phyloP scores from a whole-genome alignment of 2,113 vertebrate species.

The Genyomyrus donnyi region DNA sequence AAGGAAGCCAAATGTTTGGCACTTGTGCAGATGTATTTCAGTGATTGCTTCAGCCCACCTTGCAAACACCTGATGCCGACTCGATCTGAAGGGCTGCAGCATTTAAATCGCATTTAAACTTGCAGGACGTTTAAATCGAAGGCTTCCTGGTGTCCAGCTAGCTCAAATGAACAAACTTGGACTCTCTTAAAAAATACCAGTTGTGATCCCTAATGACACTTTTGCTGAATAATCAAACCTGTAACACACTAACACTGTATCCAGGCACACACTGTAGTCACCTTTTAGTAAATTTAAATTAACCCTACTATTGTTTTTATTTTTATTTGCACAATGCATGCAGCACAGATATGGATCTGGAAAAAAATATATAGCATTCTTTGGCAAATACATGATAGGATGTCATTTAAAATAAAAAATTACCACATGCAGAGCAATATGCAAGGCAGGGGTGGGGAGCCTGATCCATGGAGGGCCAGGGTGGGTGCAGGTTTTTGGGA shows the following conservation, averaged over 20 bases:
- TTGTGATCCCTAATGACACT: neutral
- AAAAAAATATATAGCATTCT: neutral
- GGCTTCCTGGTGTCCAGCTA: neutral
- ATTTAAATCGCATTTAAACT: too few relatives aligned
- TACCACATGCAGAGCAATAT: neutral
- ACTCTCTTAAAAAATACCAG: neutral
- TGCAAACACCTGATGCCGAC: neutral
- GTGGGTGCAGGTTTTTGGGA: too few relatives aligned
- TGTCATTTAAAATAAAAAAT: neutral
- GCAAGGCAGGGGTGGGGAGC: neutral
- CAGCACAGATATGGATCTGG: neutral
- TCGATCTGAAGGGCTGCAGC: neutral
- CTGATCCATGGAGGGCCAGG: too few relatives aligned
- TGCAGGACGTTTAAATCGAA: neutral
- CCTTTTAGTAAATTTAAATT: neutral
- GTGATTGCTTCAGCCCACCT: constrained; percentile 36
- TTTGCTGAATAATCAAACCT: neutral
- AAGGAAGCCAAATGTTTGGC: constrained; percentile 63
- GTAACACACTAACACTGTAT: neutral
- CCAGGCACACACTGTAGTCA: neutral
- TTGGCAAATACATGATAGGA: neutral
- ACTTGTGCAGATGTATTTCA: constrained; percentile 59
- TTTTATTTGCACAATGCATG: neutral
- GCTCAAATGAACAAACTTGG: neutral
- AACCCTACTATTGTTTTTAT: neutral